Conservation (phyloP, 2,888 invertebrate species). For the Sisyra terminalis region DNA sequence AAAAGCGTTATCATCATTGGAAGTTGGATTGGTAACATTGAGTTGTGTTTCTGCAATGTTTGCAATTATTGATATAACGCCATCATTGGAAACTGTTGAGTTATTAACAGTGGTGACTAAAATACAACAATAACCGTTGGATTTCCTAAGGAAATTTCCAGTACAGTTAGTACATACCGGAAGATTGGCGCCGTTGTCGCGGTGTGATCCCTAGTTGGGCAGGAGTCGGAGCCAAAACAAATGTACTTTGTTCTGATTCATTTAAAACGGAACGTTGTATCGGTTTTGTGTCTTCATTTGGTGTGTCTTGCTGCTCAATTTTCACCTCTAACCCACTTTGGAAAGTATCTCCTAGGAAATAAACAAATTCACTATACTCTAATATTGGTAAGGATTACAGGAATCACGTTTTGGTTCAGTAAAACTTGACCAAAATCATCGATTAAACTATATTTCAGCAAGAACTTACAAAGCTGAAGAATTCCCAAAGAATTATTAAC, state of each 20-base stretch:
- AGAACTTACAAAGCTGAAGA: too few species aligned
- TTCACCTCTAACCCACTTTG: too few species aligned
- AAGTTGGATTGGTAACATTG: conserved; percentile 11
- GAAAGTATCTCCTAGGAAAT: too few species aligned
- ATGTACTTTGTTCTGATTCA: conserved; percentile 23
- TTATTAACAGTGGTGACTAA: neutral
- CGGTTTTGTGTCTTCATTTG: conserved; percentile 7
- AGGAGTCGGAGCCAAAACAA: conserved; percentile 83
- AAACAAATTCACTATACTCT: too few species aligned
- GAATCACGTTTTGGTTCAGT: too few species aligned
- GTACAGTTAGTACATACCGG: conserved; percentile 36
- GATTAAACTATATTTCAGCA: too few species aligned
- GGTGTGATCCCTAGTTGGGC: conserved; percentile 86
- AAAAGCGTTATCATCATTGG: conserved; percentile 20
- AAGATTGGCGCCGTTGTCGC: conserved; percentile 69
- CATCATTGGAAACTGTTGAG: conserved; percentile 1
- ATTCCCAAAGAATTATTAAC: too few species aligned
- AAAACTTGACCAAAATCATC: too few species aligned
- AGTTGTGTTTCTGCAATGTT: neutral
- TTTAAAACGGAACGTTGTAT: conserved; percentile 11
- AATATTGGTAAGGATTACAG: too few species aligned
- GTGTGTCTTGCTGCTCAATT: too few species aligned
- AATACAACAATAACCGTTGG: neutral
- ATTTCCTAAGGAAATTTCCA: too few species aligned
- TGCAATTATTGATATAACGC: conserved; percentile 6